These are phyloP conservation scores for Antigone vipio DNA, from an alignment of 2,113 vertebrate genomes.

Conservation along the genomic window DNA sequence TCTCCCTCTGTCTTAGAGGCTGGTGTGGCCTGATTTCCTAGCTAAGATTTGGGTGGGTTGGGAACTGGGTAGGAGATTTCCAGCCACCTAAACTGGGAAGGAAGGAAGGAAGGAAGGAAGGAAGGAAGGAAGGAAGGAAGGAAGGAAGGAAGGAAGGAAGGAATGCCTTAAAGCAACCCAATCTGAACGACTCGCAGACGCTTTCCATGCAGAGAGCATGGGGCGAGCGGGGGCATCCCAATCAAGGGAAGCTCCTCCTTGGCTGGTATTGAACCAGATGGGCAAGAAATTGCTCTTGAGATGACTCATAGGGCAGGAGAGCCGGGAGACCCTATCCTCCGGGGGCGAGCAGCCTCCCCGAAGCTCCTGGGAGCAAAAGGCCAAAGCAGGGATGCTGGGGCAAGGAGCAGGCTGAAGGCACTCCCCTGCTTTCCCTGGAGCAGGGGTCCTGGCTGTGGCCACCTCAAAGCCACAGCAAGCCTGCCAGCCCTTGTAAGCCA, in stretches of 20 bases:
- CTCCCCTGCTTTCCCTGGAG: background rate
- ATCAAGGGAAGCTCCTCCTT: background rate
- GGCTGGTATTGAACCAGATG: background rate
- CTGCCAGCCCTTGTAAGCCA: conserved; percentile 23
- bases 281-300: background rate
- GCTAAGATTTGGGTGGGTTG: conserved; percentile 41
- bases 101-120: background rate
- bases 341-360: background rate
- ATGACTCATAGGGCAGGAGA: background rate
- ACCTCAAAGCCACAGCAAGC: background rate
- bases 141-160: background rate
- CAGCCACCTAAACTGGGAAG: background rate
- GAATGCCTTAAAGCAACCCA: background rate
- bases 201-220: background rate
- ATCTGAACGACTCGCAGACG: background rate
- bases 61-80: conserved; percentile 25
- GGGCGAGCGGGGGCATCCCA: background rate
- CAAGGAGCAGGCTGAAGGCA: background rate
- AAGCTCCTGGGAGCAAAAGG: background rate
- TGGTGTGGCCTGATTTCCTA: conserved; percentile 54
- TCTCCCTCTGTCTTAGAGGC: conserved; percentile 39
- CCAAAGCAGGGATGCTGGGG: background rate
- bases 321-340: rapidly evolving
- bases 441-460: background rate
- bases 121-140: background rate